Conservation (phyloP, 2,888 invertebrate genomes). For the Torymus tubicola region DNA sequence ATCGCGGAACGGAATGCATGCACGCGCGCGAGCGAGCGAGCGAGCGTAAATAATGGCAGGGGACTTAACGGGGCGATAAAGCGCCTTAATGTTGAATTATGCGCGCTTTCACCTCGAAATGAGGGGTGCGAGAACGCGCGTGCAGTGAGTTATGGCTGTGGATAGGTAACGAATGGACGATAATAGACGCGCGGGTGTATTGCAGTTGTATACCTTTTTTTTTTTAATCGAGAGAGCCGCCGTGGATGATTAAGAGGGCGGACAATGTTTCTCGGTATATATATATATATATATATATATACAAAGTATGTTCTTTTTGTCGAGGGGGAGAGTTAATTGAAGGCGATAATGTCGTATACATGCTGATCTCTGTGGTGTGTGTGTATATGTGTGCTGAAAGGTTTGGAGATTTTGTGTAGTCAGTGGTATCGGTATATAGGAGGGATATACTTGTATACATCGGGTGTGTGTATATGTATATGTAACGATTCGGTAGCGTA, state of each 20-base stretch:
- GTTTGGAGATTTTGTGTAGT: too few relatives aligned
- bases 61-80: conserved; percentile 45
- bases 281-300: too few relatives aligned
- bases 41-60: conserved; percentile 20
- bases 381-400: too few relatives aligned
- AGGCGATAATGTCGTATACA: neutral
- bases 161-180: conserved; percentile 50
- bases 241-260: neutral
- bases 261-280: neutral
- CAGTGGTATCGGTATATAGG: too few relatives aligned
- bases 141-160: conserved; percentile 26
- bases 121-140: conserved; percentile 14
- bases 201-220: neutral
- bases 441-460: too few relatives aligned
- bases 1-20: neutral
- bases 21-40: too few relatives aligned
- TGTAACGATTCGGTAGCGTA: too few relatives aligned
- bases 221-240: neutral
- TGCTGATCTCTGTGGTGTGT: neutral
- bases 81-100: conserved; percentile 51
- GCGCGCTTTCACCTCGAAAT: conserved; percentile 50
- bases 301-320: too few relatives aligned
- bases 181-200: conserved; percentile 15
- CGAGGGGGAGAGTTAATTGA: neutral
- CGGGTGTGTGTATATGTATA: too few relatives aligned